phyloP scores from a whole-genome alignment of 2,113 vertebrate species.

The Thermophis baileyi region DNA sequence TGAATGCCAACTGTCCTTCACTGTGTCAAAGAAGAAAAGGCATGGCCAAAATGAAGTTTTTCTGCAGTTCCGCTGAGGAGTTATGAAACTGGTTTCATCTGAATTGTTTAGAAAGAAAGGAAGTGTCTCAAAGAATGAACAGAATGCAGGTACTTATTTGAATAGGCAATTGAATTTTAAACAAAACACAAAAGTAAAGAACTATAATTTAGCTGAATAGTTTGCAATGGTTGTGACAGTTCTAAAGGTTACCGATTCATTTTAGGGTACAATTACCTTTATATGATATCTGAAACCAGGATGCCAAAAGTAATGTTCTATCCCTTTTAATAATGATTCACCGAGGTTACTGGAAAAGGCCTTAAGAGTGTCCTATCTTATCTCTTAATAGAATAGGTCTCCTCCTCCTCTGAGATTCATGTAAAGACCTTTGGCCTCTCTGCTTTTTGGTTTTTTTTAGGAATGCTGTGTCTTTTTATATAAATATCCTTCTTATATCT shows the following conservation, averaged over 20 bases:
- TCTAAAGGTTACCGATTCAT: neutral
- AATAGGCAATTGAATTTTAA: neutral
- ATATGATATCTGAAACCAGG: neutral
- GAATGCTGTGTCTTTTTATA: neutral
- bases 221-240: neutral
- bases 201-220: neutral
- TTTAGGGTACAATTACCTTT: neutral
- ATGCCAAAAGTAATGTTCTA: neutral
- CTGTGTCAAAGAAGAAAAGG: slow-evolving; percentile 26
- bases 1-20: slow-evolving; percentile 40
- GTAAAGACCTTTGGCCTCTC: neutral
- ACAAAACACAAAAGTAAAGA: neutral
- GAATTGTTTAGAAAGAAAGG: slow-evolving; percentile 12
- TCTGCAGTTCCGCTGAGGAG: slow-evolving; percentile 25
- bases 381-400: neutral
- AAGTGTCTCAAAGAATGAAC: slow-evolving; percentile 18
- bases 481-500: neutral
- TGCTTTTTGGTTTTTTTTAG: neutral
- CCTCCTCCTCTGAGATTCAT: neutral
- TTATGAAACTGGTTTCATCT: slow-evolving; percentile 38
- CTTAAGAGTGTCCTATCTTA: neutral
- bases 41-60: slow-evolving; percentile 33
- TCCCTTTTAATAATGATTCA: neutral
- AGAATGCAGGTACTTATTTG: neutral
- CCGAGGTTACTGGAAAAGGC: neutral